These are phyloP conservation scores for Dasysyrphus tricinctus DNA, from an alignment of 2,888 invertebrate species.

Conservation along the genomic window DNA sequence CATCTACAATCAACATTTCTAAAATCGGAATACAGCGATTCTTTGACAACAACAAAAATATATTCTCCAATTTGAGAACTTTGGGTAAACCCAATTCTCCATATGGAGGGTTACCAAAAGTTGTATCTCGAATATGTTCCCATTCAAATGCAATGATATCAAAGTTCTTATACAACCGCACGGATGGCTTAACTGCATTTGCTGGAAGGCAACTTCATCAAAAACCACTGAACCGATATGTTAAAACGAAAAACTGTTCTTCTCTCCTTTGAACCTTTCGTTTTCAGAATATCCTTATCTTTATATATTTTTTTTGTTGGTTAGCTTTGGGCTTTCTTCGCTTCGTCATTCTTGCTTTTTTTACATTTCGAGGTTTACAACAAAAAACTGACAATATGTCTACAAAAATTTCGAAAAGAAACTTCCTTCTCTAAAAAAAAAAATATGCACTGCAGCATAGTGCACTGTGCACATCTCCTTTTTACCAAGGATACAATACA, in stretches of 20 bases:
- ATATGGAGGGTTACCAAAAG: slow-evolving; percentile 36
- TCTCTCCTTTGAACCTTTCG: neutral
- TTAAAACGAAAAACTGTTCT: slow-evolving; percentile 47
- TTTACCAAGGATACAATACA: slow-evolving; percentile 35
- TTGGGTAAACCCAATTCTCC: slow-evolving; percentile 15
- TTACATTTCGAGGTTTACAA: neutral
- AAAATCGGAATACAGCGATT: neutral
- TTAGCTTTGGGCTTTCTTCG: slow-evolving; percentile 38
- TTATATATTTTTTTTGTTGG: slow-evolving; percentile 25
- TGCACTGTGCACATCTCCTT: slow-evolving; percentile 36
- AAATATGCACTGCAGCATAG: slow-evolving; percentile 14
- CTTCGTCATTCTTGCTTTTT: slow-evolving; percentile 19
- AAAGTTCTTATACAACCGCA: slow-evolving; percentile 49
- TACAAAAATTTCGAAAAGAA: neutral
- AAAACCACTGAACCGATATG: slow-evolving; percentile 63
- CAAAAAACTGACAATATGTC: slow-evolving; percentile 8
- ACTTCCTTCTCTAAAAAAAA: slow-evolving; percentile 18
- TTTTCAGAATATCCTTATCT: slow-evolving; percentile 48
- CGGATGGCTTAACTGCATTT: slow-evolving; percentile 43
- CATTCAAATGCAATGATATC: slow-evolving; percentile 58
- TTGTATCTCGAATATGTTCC: slow-evolving; percentile 30
- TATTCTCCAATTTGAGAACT: slow-evolving; percentile 22
- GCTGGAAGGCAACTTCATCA: slow-evolving; percentile 58
- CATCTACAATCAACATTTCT: neutral
- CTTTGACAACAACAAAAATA: slow-evolving; percentile 6